These are phyloP conservation scores for Lethrus apterus DNA, from an alignment of 1,140 invertebrate genomes.

Conservation along the genomic window DNA sequence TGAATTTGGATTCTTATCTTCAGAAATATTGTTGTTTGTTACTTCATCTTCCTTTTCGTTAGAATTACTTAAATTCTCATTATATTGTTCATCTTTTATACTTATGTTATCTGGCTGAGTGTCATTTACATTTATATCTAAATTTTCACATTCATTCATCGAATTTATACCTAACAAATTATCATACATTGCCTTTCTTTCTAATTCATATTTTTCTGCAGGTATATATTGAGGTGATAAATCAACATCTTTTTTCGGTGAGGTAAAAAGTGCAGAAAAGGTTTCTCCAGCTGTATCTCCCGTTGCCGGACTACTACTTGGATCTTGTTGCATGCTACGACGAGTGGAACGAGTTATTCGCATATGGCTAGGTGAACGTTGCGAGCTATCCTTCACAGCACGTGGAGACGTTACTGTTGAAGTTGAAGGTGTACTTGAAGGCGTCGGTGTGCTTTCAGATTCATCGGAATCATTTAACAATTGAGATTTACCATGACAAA, in stretches of 20 bases:
- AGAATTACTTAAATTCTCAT: background rate
- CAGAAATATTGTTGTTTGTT: background rate
- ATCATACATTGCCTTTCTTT: constrained; percentile 38
- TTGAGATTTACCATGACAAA: constrained; percentile 56
- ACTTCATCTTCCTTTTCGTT: background rate
- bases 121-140: background rate
- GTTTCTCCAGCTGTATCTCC: constrained; percentile 34
- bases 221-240: constrained; percentile 40
- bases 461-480: constrained; percentile 42
- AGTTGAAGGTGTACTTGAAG: constrained; percentile 32
- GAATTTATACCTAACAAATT: constrained; percentile 35
- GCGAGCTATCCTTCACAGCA: constrained; percentile 25
- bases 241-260: constrained; percentile 32
- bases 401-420: constrained; percentile 33
- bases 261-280: constrained; percentile 32
- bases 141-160: constrained; percentile 14
- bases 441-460: constrained; percentile 36
- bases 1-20: background rate
- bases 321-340: constrained; percentile 38
- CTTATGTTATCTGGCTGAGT: background rate
- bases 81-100: background rate
- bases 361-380: constrained; percentile 18
- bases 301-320: constrained; percentile 34
- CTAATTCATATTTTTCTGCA: constrained; percentile 39
- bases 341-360: constrained; percentile 33